A percentile compares a stretch with the other conserved stretches of the same genome.
These are phyloP conservation scores for Cinclus mexicanus DNA, from an alignment of 2,113 vertebrate genomes.

Conservation along the genomic window DNA sequence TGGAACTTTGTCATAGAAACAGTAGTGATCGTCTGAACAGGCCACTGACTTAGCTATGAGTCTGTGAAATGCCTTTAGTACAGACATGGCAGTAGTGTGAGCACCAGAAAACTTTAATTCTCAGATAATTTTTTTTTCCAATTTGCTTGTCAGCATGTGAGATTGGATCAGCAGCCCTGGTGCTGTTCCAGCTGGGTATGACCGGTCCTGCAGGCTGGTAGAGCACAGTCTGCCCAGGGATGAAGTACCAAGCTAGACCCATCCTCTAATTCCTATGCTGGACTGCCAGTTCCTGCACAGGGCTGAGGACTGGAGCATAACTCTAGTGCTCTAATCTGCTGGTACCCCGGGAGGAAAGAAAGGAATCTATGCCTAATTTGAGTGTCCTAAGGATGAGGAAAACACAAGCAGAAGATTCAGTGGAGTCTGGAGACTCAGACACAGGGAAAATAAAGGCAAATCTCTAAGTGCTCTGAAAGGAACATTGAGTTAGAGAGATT, in stretches of 20 bases:
- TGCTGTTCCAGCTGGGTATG: not conserved
- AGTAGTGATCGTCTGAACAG: not conserved
- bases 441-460: not conserved
- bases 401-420: not conserved
- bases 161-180: not conserved
- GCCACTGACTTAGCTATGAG: not conserved
- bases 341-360: not conserved
- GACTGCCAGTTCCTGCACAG: not conserved
- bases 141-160: not conserved
- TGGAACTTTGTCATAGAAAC: not conserved
- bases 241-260: not conserved
- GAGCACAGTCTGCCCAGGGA: not conserved
- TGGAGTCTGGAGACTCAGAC: not conserved
- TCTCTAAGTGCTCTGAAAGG: not conserved
- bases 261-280: not conserved
- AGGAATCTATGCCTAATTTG: not conserved
- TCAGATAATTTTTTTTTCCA: not conserved
- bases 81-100: fast-evolving
- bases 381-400: not conserved
- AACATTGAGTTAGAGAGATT: not conserved
- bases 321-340: not conserved
- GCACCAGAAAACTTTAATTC: not conserved
- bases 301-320: not conserved
- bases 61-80: not conserved
- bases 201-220: not conserved